Conservation (phyloP, 2,888 invertebrate genomes). For the Lypha dubia region DNA sequence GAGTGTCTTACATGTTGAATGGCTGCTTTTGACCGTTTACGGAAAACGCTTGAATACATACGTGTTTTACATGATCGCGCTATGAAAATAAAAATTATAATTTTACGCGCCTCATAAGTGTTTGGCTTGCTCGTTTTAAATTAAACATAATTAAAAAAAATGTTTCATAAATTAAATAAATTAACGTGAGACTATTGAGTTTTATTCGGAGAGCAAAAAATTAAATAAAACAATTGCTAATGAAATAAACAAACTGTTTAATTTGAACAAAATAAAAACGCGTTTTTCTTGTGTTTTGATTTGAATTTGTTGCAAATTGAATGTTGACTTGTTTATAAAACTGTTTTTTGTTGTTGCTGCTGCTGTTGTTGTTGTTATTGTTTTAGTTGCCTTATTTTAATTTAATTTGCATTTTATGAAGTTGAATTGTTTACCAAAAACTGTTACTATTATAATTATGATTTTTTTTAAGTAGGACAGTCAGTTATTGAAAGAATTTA, state of each 20-base stretch:
- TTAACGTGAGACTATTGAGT: slow-evolving; percentile 63
- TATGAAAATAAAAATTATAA: slow-evolving; percentile 34
- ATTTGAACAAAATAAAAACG: slow-evolving; percentile 40
- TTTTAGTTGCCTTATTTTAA: slow-evolving; percentile 36
- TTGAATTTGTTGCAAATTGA: slow-evolving; percentile 63
- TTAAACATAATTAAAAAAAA: slow-evolving; percentile 38
- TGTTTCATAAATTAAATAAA: slow-evolving; percentile 50
- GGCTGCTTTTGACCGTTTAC: slow-evolving; percentile 43
- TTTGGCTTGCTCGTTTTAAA: slow-evolving; percentile 8
- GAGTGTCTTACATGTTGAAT: slow-evolving; percentile 61
- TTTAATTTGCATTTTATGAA: slow-evolving; percentile 49
- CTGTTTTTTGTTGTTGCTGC: slow-evolving; percentile 29
- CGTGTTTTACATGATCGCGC: slow-evolving; percentile 10
- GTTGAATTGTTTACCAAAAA: slow-evolving; percentile 62
- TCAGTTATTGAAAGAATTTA: slow-evolving; percentile 30
- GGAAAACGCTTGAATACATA: slow-evolving; percentile 34
- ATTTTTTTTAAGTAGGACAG: slow-evolving; percentile 56
- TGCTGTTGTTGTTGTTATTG: slow-evolving; percentile 25
- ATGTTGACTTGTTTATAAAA: slow-evolving; percentile 49
- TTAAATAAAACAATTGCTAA: slow-evolving; percentile 7
- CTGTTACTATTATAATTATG: slow-evolving; percentile 51
- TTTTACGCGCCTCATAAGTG: slow-evolving; percentile 43
- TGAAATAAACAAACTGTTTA: slow-evolving; percentile 33
- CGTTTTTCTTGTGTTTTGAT: slow-evolving; percentile 70
- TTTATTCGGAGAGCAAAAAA: background rate